Evolutionary conservation across 2,113 vertebrate genomes (phyloP).

Genomic region (Ptyas mucosa): DNA sequence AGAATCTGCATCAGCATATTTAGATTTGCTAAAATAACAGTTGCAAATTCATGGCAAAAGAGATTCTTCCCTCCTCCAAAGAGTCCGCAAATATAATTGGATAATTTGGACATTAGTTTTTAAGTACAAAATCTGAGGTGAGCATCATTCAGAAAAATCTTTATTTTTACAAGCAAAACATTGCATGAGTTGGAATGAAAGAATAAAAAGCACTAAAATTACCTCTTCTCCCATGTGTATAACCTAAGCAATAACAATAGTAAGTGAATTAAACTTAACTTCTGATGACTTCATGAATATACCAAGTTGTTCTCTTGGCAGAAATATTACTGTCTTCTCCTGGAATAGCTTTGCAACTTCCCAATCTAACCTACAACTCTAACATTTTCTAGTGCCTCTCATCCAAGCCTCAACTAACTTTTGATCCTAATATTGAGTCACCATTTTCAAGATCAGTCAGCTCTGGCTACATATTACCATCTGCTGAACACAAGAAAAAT

Average conservation of each 20-base stretch:
- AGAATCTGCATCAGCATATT: neutral
- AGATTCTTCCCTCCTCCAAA: neutral
- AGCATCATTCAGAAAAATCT: neutral
- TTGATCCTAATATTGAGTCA: neutral
- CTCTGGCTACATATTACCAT: neutral
- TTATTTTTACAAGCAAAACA: neutral
- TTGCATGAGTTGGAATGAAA: neutral
- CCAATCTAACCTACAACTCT: neutral
- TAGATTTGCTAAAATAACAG: neutral
- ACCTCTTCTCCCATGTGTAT: neutral
- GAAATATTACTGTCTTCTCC: neutral
- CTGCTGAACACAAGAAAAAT: neutral
- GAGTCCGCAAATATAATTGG: neutral
- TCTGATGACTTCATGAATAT: neutral
- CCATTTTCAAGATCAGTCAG: neutral
- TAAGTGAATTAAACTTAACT: neutral
- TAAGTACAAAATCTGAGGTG: neutral
- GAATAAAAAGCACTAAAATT: neutral
- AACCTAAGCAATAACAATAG: neutral
- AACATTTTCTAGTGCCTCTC: neutral
- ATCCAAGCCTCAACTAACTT: neutral
- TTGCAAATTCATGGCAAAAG: neutral
- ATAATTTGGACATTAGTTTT: neutral
- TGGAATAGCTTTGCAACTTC: neutral
- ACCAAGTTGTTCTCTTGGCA: neutral